Evolutionary conservation across 2,888 invertebrate species (phyloP), one percentile per base, ranked within the genome.

Genomic region (Calephelis perditalis): DNA sequence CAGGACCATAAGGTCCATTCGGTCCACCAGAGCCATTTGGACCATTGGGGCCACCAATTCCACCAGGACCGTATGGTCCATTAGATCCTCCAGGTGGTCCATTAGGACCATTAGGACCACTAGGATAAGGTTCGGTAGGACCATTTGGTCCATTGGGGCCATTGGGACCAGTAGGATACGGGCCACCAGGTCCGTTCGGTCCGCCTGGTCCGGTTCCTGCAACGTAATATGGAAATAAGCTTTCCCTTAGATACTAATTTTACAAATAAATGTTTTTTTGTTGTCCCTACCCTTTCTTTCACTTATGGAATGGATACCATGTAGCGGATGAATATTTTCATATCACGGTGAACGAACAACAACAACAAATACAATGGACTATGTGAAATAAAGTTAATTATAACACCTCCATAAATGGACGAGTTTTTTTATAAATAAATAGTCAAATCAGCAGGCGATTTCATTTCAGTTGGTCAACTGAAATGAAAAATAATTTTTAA

Each of bases 81-180:
- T 59, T 52, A 9, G 49, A 37, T 15, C 58, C 58, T 11, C 35
- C 55, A 0, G 64, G 63, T 0, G 67, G 67, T 1, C 54, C 57
- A 12, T 70, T 71, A 0, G 73, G 71, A 5, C 62, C 58, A 1
- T 70, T 71, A 7, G 71, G 76, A 6, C 67, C 68, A 40, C 76
- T 45, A 7, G 44, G 44, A 35, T 58, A 46, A 5, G 64, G 82
- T 89, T 61, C 75, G 85, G 70, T 92, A 90, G 64, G 64, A 5
- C 63, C 63, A 9, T 71, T 68, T 65, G 73, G 91, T 67, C 91
- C 64, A 56, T 44, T 62, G 26, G 45, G 63, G 52, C 58, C 58
- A 10, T 44, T 54, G 1, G 59, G 44, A 8, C 59, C 57, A 9
- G 8, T 44, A 46, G 57, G 57, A 8, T 54, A 54, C 35, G 68